Evolutionary conservation across 2,113 vertebrate species (phyloP).

Genomic region (Camelus dromedarius): DNA sequence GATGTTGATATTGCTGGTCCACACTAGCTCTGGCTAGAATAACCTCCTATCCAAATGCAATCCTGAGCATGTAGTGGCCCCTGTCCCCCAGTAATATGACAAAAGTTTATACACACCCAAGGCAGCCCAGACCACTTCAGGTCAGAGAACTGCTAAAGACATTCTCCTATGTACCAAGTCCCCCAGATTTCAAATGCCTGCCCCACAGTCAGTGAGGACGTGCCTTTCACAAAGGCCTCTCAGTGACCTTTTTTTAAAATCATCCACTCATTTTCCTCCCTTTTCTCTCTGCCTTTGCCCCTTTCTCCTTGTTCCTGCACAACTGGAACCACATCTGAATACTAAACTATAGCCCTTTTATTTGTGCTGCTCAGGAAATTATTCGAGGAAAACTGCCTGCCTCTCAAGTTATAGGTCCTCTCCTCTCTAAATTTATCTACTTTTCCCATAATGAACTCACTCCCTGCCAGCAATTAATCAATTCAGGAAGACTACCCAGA

Average conservation of each 20-base stretch:
- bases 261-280: neutral
- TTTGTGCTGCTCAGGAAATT: constrained; percentile 7
- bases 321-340: neutral
- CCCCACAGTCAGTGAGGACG: neutral
- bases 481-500: neutral
- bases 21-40: neutral
- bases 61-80: neutral
- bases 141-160: neutral
- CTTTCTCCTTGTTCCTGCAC: neutral
- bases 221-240: neutral
- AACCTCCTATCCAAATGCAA: neutral
- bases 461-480: neutral
- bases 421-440: neutral
- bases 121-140: neutral
- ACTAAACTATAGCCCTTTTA: neutral
- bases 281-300: neutral
- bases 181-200: neutral
- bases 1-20: neutral
- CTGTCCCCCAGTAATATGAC: no score
- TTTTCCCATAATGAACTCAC: neutral
- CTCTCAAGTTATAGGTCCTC: constrained; percentile 32
- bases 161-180: neutral
- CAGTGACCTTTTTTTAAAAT: neutral
- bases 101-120: neutral
- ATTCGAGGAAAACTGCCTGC: neutral